phyloP scores from a whole-genome alignment of 2,797 vertebrate species.

The Melanotaenia trifasciata region DNA sequence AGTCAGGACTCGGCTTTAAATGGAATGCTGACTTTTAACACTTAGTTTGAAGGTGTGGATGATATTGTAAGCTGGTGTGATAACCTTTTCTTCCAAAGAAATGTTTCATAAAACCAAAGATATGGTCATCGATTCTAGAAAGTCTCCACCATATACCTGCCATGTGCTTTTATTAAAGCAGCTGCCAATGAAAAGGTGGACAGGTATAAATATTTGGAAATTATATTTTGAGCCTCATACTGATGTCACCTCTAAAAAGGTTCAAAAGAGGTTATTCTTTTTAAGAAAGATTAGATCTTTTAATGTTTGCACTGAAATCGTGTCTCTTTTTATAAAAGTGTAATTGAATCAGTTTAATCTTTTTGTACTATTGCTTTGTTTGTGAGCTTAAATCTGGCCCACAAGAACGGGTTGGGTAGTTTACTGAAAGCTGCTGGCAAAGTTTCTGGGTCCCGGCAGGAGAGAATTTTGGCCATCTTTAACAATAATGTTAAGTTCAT shows the following conservation, averaged over 20 bases:
- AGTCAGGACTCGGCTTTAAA: too few species aligned
- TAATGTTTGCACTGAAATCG: neutral
- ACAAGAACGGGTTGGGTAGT: neutral
- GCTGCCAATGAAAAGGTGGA: too few species aligned
- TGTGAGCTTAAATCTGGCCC: neutral
- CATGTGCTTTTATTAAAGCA: too few species aligned
- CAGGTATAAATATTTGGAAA: neutral
- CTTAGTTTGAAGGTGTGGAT: too few species aligned
- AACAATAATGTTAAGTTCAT: too few species aligned
- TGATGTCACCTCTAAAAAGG: constrained; percentile 28
- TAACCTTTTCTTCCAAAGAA: too few species aligned
- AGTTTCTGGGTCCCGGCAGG: neutral
- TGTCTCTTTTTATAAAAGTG: neutral
- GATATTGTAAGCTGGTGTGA: too few species aligned
- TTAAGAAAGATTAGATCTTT: neutral
- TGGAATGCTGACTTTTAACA: too few species aligned
- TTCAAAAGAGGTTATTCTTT: neutral
- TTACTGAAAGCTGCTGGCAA: neutral
- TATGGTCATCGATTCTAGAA: too few species aligned
- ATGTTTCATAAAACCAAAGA: too few species aligned
- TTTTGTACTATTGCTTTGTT: neutral
- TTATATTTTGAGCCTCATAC: neutral
- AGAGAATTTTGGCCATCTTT: too few species aligned
- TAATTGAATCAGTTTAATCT: neutral
- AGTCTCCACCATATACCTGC: too few species aligned